phyloP scores from a whole-genome alignment of 2,113 vertebrate genomes.

The Trematocara macrostoma region DNA sequence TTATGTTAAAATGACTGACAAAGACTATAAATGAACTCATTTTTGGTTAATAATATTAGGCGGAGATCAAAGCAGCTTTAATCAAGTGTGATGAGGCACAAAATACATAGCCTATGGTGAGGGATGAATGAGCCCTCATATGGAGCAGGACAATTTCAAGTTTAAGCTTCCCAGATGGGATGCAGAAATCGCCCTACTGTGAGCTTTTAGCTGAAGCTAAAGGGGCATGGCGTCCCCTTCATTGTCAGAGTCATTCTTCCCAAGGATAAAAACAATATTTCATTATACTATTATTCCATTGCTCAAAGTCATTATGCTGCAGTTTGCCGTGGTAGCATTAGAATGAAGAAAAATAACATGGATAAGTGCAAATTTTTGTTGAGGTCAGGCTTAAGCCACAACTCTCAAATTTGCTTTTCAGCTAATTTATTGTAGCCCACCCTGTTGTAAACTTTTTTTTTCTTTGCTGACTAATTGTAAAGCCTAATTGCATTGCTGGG shows the following conservation, averaged over 20 bases:
- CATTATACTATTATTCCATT: background rate
- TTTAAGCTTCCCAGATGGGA: background rate
- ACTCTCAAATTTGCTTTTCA: background rate
- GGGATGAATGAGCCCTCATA: background rate
- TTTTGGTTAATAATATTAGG: constrained; percentile 9
- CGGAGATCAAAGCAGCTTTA: constrained; percentile 33
- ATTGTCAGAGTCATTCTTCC: background rate
- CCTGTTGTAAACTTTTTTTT: background rate
- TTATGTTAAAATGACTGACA: constrained; percentile 24
- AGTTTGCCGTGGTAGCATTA: background rate
- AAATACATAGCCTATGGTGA: background rate
- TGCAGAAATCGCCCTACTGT: background rate
- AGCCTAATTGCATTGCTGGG: constrained; percentile 4
- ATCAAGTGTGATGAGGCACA: constrained; percentile 1
- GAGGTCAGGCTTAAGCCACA: background rate
- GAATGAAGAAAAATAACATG: background rate
- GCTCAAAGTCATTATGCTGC: background rate
- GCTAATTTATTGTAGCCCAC: background rate
- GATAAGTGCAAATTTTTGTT: background rate
- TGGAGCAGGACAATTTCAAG: background rate
- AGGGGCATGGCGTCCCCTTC: background rate
- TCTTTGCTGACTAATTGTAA: background rate
- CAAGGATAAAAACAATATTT: background rate
- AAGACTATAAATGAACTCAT: constrained; percentile 28
- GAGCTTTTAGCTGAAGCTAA: constrained; percentile 15